phyloP scores from a whole-genome alignment of 2,888 invertebrate genomes.

The Morpho achilles region DNA sequence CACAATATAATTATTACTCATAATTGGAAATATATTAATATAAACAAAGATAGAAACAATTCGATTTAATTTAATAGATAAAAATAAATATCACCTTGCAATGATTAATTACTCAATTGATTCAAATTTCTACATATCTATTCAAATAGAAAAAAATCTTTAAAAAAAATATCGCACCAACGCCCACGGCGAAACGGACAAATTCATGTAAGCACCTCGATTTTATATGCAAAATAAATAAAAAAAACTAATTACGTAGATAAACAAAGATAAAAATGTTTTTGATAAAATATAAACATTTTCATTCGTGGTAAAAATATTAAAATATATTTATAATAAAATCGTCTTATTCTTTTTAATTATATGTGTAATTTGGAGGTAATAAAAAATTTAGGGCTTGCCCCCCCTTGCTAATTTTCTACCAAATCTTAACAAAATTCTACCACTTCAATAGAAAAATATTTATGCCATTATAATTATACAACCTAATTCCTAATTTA shows the following conservation, averaged over 20 bases:
- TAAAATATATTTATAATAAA: slow-evolving; percentile 10
- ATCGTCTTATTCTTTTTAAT: not conserved
- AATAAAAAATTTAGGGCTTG: slow-evolving; percentile 1
- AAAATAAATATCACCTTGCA: too few species aligned
- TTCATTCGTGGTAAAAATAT: slow-evolving; percentile 9
- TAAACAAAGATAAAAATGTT: slow-evolving; percentile 11
- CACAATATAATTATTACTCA: too few species aligned
- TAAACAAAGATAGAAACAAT: too few species aligned
- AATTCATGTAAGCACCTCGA: slow-evolving; percentile 62
- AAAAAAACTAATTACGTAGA: slow-evolving; percentile 9
- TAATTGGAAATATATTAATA: too few species aligned
- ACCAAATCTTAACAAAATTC: slow-evolving; percentile 13
- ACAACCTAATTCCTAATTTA: slow-evolving; percentile 12
- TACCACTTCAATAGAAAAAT: slow-evolving; percentile 24
- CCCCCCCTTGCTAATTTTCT: slow-evolving; percentile 4
- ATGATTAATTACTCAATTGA: slow-evolving; percentile 9
- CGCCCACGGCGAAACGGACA: slow-evolving; percentile 37
- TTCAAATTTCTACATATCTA: slow-evolving; percentile 22
- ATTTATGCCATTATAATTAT: slow-evolving; percentile 19
- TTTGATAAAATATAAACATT: slow-evolving; percentile 11
- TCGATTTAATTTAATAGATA: too few species aligned
- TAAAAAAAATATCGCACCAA: slow-evolving; percentile 59
- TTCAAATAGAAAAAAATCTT: slow-evolving; percentile 37
- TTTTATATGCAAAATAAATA: slow-evolving; percentile 20
- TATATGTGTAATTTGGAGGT: slow-evolving; percentile 9